These are phyloP conservation scores for Meloidogyne chitwoodi DNA, from an alignment of 1,140 invertebrate genomes.

Conservation along the genomic window DNA sequence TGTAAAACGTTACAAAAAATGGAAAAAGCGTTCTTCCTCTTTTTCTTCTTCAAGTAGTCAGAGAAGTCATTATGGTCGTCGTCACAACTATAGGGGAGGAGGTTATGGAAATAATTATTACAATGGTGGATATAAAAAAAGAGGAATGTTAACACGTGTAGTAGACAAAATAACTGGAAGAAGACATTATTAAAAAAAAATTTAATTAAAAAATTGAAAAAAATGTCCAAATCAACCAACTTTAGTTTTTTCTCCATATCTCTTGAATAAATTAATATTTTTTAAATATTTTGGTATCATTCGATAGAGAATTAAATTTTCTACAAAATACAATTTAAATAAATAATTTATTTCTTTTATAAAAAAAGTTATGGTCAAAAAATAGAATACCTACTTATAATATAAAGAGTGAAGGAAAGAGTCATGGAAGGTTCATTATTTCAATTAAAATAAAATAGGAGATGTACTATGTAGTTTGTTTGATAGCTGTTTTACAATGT, in stretches of 20 bases:
- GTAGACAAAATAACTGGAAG: constrained; percentile 7
- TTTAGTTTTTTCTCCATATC: neutral
- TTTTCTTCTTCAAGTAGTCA: constrained; percentile 10
- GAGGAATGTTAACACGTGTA: constrained; percentile 3
- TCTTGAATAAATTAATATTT: neutral
- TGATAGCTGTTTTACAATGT: too few relatives aligned
- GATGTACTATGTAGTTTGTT: too few relatives aligned
- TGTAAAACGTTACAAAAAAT: constrained; percentile 3
- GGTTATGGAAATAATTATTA: constrained; percentile 1
- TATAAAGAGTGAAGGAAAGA: too few relatives aligned
- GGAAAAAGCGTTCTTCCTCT: constrained; percentile 7
- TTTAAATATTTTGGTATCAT: neutral
- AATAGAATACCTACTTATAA: too few relatives aligned
- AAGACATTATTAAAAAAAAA: constrained; percentile 1
- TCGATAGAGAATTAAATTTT: neutral
- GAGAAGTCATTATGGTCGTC: neutral
- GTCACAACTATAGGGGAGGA: neutral
- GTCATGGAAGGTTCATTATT: too few relatives aligned
- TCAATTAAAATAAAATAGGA: too few relatives aligned
- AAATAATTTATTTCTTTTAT: neutral
- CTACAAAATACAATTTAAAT: neutral
- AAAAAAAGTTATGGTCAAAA: too few relatives aligned
- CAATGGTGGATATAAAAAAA: neutral
- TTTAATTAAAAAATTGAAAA: neutral
- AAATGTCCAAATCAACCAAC: neutral